Percentiles rank a stretch among this genome's conserved stretches.
Evolutionary conservation across 2,797 vertebrate genomes (phyloP).

Genomic region (Oryzias sinensis): DNA sequence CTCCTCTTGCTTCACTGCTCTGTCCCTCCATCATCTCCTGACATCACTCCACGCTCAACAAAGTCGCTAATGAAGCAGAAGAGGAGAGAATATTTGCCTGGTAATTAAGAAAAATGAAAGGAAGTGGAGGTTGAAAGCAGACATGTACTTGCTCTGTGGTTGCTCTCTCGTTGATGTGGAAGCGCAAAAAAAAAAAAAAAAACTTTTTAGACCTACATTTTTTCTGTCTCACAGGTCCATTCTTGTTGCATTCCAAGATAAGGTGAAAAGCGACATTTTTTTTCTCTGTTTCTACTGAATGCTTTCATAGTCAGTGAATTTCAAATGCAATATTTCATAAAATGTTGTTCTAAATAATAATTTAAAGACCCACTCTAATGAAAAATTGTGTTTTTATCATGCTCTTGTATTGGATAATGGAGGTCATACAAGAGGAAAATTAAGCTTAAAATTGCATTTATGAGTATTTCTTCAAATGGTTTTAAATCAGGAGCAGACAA

Average conservation of each 20-base stretch:
- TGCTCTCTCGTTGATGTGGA: constrained; percentile 67
- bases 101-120: constrained; percentile 84
- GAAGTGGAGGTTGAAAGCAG: constrained; percentile 71
- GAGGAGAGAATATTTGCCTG: constrained; percentile 70
- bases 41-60: constrained; percentile 79
- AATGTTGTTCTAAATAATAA: too few species aligned
- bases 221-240: constrained; percentile 6
- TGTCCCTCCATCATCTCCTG: constrained; percentile 76
- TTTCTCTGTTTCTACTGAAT: constrained; percentile 1
- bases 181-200: constrained; percentile 19
- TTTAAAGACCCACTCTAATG: too few species aligned
- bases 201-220: constrained; percentile 39
- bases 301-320: too few species aligned
- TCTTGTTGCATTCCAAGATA: constrained; percentile 2
- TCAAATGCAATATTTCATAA: too few species aligned
- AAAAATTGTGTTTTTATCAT: too few species aligned
- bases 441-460: too few species aligned
- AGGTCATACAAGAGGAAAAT: too few species aligned
- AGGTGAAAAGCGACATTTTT: neutral
- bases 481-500: too few species aligned
- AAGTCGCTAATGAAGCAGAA: constrained; percentile 80
- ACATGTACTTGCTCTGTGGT: constrained; percentile 69
- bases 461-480: too few species aligned
- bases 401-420: too few species aligned
- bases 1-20: constrained; percentile 53